These are phyloP conservation scores for Chamaea fasciata DNA, from an alignment of 2,113 vertebrate genomes.

Conservation along the genomic window DNA sequence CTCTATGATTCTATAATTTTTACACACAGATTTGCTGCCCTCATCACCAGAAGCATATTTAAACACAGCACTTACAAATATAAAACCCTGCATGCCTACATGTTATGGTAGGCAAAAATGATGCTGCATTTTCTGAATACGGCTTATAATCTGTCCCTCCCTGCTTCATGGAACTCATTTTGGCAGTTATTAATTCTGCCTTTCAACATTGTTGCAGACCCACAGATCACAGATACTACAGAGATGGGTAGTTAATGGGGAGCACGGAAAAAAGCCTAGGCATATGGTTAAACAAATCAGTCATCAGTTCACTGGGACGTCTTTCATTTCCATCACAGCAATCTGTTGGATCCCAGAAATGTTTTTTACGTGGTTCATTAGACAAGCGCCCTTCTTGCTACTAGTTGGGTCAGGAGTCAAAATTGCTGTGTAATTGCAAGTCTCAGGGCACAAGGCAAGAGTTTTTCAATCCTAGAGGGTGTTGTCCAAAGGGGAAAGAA, in stretches of 20 bases:
- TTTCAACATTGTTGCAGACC: background rate
- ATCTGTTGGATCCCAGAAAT: background rate
- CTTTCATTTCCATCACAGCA: conserved; percentile 7
- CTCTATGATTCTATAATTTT: background rate
- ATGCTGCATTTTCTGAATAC: background rate
- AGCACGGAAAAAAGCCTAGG: background rate
- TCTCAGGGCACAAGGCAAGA: conserved; percentile 20
- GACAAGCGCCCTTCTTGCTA: conserved; percentile 30
- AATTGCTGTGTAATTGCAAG: conserved; percentile 47
- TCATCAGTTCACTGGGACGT: background rate
- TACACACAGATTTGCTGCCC: background rate
- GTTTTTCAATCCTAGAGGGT: conserved; percentile 25
- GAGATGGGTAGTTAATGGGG: background rate
- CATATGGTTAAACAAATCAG: conserved; percentile 5
- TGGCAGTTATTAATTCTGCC: background rate
- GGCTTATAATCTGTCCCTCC: background rate
- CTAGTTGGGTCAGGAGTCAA: conserved; percentile 31
- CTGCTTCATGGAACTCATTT: background rate
- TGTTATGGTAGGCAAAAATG: background rate
- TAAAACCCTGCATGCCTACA: background rate
- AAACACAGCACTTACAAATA: rapidly evolving
- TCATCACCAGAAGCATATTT: background rate
- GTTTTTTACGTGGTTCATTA: conserved; percentile 33
- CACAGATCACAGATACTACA: background rate
- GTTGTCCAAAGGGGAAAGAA: conserved; percentile 4